Evolutionary conservation across 2,797 vertebrate species (phyloP).

Genomic region (Champsocephalus esox): DNA sequence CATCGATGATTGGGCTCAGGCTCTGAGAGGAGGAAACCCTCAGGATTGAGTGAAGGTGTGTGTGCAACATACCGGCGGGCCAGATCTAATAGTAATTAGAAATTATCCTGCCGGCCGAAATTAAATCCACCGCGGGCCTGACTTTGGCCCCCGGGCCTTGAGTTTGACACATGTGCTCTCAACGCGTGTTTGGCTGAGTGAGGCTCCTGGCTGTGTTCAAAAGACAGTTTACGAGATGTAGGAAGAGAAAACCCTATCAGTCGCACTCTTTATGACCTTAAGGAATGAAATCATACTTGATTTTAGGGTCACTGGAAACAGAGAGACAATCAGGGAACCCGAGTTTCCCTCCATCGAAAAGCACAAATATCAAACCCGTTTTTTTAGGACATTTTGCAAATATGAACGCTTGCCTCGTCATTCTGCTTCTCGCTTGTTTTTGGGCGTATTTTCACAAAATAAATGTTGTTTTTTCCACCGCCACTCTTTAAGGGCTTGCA

Average conservation of each 20-base stretch:
- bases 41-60: too few relatives aligned
- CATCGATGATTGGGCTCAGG: too few relatives aligned
- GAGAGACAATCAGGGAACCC: not conserved
- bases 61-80: too few relatives aligned
- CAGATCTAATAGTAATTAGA: too few relatives aligned
- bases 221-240: conserved; percentile 11
- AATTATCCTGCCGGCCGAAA: too few relatives aligned
- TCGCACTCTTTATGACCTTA: conserved; percentile 4
- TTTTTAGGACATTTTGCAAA: conserved; percentile 48
- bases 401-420: conserved; percentile 50
- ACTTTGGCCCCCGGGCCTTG: too few relatives aligned
- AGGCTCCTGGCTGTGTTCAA: conserved; percentile 10
- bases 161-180: too few relatives aligned
- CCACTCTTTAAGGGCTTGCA: conserved; percentile 51
- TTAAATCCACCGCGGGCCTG: too few relatives aligned
- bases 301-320: not conserved
- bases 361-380: conserved; percentile 30
- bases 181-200: conserved; percentile 12
- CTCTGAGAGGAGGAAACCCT: too few relatives aligned
- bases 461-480: conserved; percentile 50
- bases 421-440: conserved; percentile 58
- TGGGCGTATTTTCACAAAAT: conserved; percentile 54
- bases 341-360: conserved; percentile 7
- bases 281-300: not conserved
- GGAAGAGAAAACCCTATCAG: not conserved